Percentiles rank a stretch among this genome's conserved stretches.
Evolutionary conservation across 2,888 invertebrate species (phyloP).

Genomic region (Epiperipatus broadwayi): DNA sequence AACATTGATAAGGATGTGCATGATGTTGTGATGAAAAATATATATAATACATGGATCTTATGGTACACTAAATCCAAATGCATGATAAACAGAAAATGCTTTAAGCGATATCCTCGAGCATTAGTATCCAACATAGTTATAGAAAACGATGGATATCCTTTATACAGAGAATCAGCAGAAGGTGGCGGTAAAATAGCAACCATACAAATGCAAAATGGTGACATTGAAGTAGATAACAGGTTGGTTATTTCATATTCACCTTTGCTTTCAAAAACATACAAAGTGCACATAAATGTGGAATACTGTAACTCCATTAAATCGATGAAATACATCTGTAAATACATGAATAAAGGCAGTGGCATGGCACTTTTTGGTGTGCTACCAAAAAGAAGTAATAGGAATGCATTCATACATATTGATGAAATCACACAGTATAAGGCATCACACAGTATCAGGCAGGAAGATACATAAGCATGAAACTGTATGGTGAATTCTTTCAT

Average conservation of each 20-base stretch:
- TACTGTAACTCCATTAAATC: constrained; percentile 17
- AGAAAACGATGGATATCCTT: constrained; percentile 24
- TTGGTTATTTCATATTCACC: constrained; percentile 16
- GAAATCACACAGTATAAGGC: constrained; percentile 24
- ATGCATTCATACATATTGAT: constrained; percentile 15
- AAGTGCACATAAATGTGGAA: constrained; percentile 28
- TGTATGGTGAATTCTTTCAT: constrained; percentile 23
- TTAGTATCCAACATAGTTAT: no score
- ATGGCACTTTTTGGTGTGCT: constrained; percentile 20
- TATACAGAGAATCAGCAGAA: constrained; percentile 21
- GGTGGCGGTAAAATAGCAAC: no score
- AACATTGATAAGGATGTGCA: constrained; percentile 20
- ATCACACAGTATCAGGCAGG: constrained; percentile 21
- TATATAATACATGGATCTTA: constrained; percentile 19
- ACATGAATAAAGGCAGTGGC: constrained; percentile 29
- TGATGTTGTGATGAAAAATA: constrained; percentile 23
- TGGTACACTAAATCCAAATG: constrained; percentile 17
- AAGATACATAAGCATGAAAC: constrained; percentile 25
- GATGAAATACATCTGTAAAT: constrained; percentile 24
- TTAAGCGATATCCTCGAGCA: no score
- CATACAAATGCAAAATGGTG: no score
- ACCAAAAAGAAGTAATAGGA: neutral
- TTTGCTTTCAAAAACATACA: constrained; percentile 17
- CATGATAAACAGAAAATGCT: constrained; percentile 17
- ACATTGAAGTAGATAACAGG: constrained; percentile 13